Evolutionary conservation across 2,113 vertebrate species (phyloP), one percentile per base, ranked within the genome.

Genomic region (Gymnobelideus leadbeateri): DNA sequence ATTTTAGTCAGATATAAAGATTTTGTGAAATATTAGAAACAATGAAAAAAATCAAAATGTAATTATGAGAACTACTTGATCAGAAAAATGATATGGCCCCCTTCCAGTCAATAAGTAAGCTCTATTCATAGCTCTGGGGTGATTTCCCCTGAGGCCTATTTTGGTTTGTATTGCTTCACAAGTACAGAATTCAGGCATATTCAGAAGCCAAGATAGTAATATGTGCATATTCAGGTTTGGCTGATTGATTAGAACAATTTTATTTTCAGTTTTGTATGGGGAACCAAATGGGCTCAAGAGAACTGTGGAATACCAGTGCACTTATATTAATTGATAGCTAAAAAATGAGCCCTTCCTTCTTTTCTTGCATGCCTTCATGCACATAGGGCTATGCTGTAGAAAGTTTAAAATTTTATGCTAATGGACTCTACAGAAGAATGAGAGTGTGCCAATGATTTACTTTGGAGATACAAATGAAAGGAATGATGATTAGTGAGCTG

Each of bases 231-330:
- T 25, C 3, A 93, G 21, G 1, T 26, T 47, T 54, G 31, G 31
- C 8, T 89, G 84, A 93, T 25, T 46, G 46, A 94, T 54, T 24
- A 91, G 55, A 89, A 57, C 0, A 46, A 84, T 91, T 90, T 94
- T 94, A 52, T 57, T 95, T 95, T 94, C 5, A 84, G 31, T 46
- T 51, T 93, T 95, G n/a, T 37, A 4, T 55, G 93, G 52, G 2
- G 16, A 28, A 47, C 12, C 52, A 95, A 84, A 55, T 51, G 43
- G 23, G 52, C 47, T 84, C 54, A 92, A 94, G 49, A 93, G 8
- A 93, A 92, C 31, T 28, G 46, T 91, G 37, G 24, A 91, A 89
- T 61, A 92, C 21, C 21, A 24, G 52, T 53, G 3, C 25, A 92
- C 19, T 92, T 31, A 53, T 37, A 89, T 53, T 61, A 93, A 94